These are phyloP conservation scores for Alfaro cultratus DNA, from an alignment of 2,797 vertebrate species.

Conservation along the genomic window DNA sequence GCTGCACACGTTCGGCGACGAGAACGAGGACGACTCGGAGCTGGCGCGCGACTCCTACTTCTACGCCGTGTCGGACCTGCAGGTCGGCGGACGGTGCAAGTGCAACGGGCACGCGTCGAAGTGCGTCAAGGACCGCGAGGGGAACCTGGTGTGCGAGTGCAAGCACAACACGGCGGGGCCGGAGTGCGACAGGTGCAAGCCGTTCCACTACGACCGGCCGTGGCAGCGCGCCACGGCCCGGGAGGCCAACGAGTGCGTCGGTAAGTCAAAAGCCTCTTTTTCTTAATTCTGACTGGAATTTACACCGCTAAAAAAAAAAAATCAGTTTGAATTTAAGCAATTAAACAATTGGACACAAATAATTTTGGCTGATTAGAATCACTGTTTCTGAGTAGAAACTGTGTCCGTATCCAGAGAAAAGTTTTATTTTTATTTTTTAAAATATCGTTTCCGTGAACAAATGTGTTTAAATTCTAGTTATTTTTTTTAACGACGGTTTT, in stretches of 20 bases:
- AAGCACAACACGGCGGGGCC: conserved; percentile 97
- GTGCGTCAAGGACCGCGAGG: conserved; percentile 92
- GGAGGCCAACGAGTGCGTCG: conserved; percentile 98
- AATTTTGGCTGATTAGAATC: background rate
- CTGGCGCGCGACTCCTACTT: conserved; percentile 97
- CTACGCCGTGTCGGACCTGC: conserved; percentile 96
- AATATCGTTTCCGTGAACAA: background rate
- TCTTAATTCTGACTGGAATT: background rate
- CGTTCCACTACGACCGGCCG: conserved; percentile 98
- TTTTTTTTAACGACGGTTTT: background rate
- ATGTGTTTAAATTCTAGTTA: background rate
- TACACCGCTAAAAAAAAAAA: background rate
- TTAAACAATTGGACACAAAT: background rate
- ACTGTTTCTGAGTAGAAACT: background rate
- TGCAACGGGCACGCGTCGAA: conserved; percentile 98
- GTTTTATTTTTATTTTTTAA: too few species aligned
- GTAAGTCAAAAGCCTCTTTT: conserved; percentile 79
- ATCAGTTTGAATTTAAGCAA: background rate
- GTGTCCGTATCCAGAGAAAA: background rate
- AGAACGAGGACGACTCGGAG: conserved; percentile 98
- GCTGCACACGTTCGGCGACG: conserved; percentile 96
- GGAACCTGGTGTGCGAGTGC: conserved; percentile 95
- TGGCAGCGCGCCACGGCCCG: conserved; percentile 97
- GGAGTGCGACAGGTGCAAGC: conserved; percentile 98
- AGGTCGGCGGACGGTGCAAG: conserved; percentile 98